Percentiles rank a stretch among this genome's conserved stretches.
phyloP scores from a whole-genome alignment of 2,113 vertebrate genomes.

The Atlantisia rogersi region DNA sequence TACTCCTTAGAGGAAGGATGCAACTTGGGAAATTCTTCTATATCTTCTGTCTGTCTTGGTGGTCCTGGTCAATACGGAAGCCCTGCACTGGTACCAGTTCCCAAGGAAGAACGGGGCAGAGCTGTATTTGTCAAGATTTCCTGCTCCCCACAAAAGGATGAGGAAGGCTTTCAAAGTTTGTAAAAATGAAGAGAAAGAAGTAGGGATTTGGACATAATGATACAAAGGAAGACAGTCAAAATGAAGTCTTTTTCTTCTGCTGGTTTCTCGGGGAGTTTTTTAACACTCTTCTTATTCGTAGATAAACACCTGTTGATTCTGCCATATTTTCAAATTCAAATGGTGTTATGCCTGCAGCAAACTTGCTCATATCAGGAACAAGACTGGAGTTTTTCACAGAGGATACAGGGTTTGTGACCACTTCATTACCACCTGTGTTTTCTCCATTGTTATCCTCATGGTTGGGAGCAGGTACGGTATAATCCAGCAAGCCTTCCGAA shows the following conservation, averaged over 20 bases:
- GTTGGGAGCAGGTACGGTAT: background rate
- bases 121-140: background rate
- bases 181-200: background rate
- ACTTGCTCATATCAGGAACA: constrained; percentile 91
- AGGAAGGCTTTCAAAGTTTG: background rate
- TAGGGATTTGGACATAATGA: background rate
- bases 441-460: background rate
- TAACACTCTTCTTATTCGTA: constrained; percentile 88
- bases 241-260: constrained; percentile 79
- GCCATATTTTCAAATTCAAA: constrained; percentile 96
- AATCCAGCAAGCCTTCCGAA: background rate
- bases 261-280: constrained; percentile 93
- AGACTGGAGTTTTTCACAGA: constrained; percentile 58
- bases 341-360: constrained; percentile 90
- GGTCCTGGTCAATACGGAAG: constrained; percentile 1
- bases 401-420: background rate
- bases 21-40: background rate
- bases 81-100: background rate
- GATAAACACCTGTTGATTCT: constrained; percentile 91
- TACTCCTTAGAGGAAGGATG: constrained; percentile 9
- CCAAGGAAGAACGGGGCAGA: background rate
- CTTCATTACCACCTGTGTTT: background rate
- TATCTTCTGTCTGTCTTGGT: background rate
- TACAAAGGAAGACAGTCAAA: background rate
- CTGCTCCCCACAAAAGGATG: background rate